phyloP scores from a whole-genome alignment of 92 coral and sea anemone genomes.

The Pocillopora meandrina region DNA sequence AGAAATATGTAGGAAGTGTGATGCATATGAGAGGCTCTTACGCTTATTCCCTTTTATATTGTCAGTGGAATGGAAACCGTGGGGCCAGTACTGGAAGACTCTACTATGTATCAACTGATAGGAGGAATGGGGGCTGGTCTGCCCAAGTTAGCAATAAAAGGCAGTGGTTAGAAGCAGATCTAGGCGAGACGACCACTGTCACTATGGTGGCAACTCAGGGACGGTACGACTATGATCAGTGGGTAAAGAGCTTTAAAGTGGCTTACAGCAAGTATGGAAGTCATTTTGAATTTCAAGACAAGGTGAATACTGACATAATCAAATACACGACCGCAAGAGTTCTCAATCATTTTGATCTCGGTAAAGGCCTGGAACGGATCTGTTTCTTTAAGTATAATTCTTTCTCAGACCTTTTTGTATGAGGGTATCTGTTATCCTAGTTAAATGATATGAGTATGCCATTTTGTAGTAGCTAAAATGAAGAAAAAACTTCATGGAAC shows the following conservation, averaged over 20 bases:
- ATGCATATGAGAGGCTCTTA: too few species aligned
- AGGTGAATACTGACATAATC: neutral
- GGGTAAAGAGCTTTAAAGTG: conserved; percentile 5
- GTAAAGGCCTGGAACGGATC: neutral
- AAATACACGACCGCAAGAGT: neutral
- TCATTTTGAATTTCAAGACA: neutral
- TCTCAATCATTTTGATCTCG: neutral
- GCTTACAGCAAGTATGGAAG: conserved; percentile 14
- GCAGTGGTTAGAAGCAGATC: conserved; percentile 20
- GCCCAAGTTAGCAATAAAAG: neutral
- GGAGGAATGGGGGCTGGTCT: neutral
- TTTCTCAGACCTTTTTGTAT: too few species aligned
- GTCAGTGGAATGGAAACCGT: neutral
- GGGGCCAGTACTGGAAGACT: conserved; percentile 1
- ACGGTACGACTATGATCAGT: neutral
- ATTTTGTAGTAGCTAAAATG: too few species aligned
- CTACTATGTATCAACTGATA: neutral
- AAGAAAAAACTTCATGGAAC: too few species aligned
- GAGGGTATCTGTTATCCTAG: too few species aligned
- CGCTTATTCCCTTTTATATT: neutral
- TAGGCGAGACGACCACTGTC: neutral
- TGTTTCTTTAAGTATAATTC: too few species aligned
- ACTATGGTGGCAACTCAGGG: conserved; percentile 21
- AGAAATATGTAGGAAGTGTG: too few species aligned
- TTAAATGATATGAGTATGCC: too few species aligned